Evolutionary conservation across 2,797 vertebrate genomes (phyloP).

Genomic region (Hozukius guyotensis): DNA sequence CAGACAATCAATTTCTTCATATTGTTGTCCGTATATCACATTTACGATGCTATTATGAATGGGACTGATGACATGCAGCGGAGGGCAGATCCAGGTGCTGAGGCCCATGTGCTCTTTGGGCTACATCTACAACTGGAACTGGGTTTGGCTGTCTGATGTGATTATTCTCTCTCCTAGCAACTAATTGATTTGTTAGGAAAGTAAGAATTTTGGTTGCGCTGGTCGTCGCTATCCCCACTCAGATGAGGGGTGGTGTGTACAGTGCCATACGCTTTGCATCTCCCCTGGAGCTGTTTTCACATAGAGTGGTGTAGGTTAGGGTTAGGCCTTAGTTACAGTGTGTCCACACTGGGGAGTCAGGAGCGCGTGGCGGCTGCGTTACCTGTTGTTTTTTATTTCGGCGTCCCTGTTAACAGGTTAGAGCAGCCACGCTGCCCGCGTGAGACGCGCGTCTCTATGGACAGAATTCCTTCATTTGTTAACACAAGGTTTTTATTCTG

Average conservation of each 20-base stretch:
- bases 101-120: no score
- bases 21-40: constrained; percentile 31
- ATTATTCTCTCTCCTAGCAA: neutral
- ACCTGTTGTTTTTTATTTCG: no score
- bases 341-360: no score
- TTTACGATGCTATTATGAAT: constrained; percentile 16
- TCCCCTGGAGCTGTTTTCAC: neutral
- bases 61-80: neutral
- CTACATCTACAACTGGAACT: neutral
- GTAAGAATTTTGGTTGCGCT: neutral
- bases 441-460: no score
- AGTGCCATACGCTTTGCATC: neutral
- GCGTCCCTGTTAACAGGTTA: no score
- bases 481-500: no score
- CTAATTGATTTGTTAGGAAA: neutral
- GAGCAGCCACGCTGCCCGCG: no score
- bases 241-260: neutral
- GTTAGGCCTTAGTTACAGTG: neutral
- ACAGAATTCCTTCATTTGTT: no score
- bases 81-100: neutral
- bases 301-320: neutral
- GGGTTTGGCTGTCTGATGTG: neutral
- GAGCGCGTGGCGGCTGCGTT: no score
- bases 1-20: constrained; percentile 36
- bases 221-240: neutral